A percentile compares a stretch with the other conserved stretches of the same genome.
Evolutionary conservation across 2,797 vertebrate genomes (phyloP).

Genomic region (Sebastes melanostomus): DNA sequence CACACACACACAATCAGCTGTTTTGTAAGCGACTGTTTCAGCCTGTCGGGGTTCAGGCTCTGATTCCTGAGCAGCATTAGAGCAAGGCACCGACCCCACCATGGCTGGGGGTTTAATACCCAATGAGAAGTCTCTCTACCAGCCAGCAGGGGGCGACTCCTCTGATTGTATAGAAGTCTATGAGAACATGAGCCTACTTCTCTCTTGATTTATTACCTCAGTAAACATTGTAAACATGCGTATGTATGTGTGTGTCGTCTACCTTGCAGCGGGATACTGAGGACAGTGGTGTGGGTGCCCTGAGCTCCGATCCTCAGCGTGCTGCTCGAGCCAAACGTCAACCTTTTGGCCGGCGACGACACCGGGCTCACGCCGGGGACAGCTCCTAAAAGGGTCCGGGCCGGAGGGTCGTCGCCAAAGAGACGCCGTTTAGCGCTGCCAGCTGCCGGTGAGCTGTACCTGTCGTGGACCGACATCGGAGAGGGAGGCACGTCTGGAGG

Average conservation of each 20-base stretch:
- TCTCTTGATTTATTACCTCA: too few species aligned
- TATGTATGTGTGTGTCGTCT: not conserved
- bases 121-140: too few species aligned
- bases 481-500: conserved; percentile 87
- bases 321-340: conserved; percentile 78
- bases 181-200: too few species aligned
- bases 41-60: too few species aligned
- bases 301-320: conserved; percentile 77
- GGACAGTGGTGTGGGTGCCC: conserved; percentile 76
- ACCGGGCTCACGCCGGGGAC: conserved; percentile 42
- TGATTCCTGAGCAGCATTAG: too few species aligned
- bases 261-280: conserved; percentile 90
- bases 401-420: conserved; percentile 88
- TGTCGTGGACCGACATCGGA: conserved; percentile 91
- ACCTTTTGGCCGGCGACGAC: conserved; percentile 81
- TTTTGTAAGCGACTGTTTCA: too few species aligned
- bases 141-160: too few species aligned
- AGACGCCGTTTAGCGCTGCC: conserved; percentile 95
- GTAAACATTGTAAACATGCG: not conserved
- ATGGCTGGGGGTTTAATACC: too few species aligned
- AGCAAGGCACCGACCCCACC: too few species aligned
- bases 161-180: too few species aligned
- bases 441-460: conserved; percentile 93
- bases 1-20: not conserved
- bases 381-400: rapidly evolving